Base-by-base conservation (phyloP, 2,888 invertebrate genomes). In the Eupithecia centaureata region DNA sequence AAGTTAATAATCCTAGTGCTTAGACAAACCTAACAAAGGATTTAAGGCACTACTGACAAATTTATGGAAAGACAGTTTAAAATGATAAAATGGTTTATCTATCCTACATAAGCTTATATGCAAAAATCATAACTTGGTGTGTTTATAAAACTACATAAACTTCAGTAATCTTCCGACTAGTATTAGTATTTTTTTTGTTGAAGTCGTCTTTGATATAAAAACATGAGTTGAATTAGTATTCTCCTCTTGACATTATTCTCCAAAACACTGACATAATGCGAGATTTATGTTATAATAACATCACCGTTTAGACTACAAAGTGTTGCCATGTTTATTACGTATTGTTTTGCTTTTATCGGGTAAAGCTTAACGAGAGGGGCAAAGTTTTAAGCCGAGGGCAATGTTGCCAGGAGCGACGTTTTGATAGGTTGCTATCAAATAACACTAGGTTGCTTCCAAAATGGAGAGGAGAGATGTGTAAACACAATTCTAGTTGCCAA, bases 211-310 rank as follows among this genome's bases (percentile, higher is more conserved):
- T n/a, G n/a, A n/a, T 22, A 47, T 22, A 22, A 47, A 47, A 22
- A 47, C 47, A 47, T 47, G 18, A 22, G 47, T 47, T 22, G 22
- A 47, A 47, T 47, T 47, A 47, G 22, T 47, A 47, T 47, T 47
- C 47, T 47, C 22, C 22, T 22, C 42, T 12, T 22, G 18, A 47
- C 47, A 22, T 18, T 47, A 10, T 47, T 10, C 47, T 22, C 47
- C 47, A 47, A 47, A 47, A 47, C 47, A 47, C 10, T 47, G 22
- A 47, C 22, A 47, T 47, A 22, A 47, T 47, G 18, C 47, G 22
- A 18, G 22, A 47, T 47, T 22, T 22, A 47, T 47, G 12, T 12
- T 12, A 22, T 47, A 7, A 4, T 22, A 47, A 47, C 47, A 47
- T 47, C 30, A 5, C 30, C 30, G 3, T 30, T 30, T 5, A 5